Conservation (phyloP, 2,888 invertebrate genomes). For the Lepidocyrtinus sp. region DNA sequence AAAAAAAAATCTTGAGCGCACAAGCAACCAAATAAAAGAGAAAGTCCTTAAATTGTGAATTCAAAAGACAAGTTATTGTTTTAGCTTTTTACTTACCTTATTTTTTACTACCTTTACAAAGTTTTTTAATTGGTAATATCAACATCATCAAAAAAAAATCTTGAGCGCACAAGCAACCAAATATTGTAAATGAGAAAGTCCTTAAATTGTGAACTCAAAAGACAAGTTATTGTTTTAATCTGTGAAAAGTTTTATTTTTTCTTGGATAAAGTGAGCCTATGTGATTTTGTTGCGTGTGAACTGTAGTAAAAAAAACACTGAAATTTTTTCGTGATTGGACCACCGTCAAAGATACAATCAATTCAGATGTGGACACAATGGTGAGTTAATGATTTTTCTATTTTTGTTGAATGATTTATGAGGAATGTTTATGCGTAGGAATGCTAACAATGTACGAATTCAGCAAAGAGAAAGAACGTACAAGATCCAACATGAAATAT, state of each 20-base stretch:
- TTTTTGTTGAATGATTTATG: no score
- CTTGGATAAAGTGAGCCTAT: no score
- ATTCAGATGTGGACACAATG: slow-evolving; percentile 65
- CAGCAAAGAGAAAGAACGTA: no score
- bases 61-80: slow-evolving; percentile 7
- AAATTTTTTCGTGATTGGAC: slow-evolving; percentile 52
- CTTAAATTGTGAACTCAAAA: background rate
- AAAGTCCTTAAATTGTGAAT: background rate
- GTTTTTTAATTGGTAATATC: slow-evolving; percentile 14
- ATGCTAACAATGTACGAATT: no score
- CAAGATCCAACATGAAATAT: no score
- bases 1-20: background rate
- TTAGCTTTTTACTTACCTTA: slow-evolving; percentile 16
- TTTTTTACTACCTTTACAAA: slow-evolving; percentile 10
- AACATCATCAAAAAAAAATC: background rate
- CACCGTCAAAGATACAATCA: slow-evolving; percentile 56
- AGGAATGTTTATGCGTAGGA: no score
- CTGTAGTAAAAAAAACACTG: background rate
- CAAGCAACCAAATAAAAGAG: background rate
- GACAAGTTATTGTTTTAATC: slow-evolving; percentile 1
- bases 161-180: background rate
- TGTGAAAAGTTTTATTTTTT: background rate
- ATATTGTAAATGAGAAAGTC: background rate
- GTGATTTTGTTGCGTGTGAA: slow-evolving; percentile 16
- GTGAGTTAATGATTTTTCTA: no score